Conservation (phyloP, 1,140 invertebrate genomes). For the Aphelinus certus region DNA sequence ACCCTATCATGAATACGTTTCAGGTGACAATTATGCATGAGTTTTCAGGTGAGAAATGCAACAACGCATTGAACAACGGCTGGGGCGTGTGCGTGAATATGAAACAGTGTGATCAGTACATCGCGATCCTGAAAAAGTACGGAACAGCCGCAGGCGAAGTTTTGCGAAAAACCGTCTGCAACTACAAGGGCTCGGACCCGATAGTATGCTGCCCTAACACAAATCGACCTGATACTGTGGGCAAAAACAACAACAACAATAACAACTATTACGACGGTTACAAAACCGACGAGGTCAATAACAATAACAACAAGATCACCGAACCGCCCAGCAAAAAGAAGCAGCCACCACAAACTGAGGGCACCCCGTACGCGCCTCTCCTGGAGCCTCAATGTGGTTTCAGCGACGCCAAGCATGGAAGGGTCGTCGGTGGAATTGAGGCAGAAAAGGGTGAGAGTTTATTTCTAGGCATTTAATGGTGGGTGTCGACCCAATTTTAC, state of each 20-base stretch:
- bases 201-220: constrained; percentile 65
- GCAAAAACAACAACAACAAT: background rate
- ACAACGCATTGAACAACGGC: background rate
- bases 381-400: constrained; percentile 51
- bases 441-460: constrained; percentile 47
- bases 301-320: background rate
- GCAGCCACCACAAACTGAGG: background rate
- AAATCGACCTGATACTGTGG: too few species aligned
- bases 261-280: background rate
- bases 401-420: constrained; percentile 44
- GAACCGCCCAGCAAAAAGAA: background rate
- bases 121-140: constrained; percentile 55
- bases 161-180: constrained; percentile 67
- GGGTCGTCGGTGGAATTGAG: constrained; percentile 51
- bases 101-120: constrained; percentile 58
- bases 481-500: too few species aligned
- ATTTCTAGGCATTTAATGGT: too few species aligned
- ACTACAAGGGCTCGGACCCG: constrained; percentile 58
- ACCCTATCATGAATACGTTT: too few species aligned
- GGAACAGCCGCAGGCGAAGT: constrained; percentile 52
- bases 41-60: constrained; percentile 22
- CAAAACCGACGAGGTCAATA: background rate
- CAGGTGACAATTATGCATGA: background rate
- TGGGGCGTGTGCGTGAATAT: constrained; percentile 64
- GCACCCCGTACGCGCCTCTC: constrained; percentile 36